phyloP scores from a whole-genome alignment of 2,797 vertebrate genomes.

The Eulemur albifrons region DNA sequence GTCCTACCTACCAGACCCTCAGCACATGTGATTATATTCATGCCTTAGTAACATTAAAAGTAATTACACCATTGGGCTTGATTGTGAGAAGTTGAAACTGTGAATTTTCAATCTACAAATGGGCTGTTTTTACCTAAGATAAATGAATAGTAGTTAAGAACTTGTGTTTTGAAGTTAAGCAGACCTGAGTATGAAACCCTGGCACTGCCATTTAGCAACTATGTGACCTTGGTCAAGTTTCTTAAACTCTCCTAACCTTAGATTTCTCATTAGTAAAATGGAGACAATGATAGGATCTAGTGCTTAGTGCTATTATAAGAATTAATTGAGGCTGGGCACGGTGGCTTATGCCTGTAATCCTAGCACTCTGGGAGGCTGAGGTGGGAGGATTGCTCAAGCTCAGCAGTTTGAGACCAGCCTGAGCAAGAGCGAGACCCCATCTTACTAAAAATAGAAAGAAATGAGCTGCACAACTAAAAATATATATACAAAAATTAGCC shows the following conservation, averaged over 20 bases:
- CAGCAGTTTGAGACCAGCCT: too few relatives aligned
- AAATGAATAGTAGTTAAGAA: not conserved
- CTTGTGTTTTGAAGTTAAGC: not conserved
- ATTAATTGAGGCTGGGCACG: not conserved
- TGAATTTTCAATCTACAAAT: not conserved
- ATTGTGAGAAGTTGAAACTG: not conserved
- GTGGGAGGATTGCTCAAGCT: too few relatives aligned
- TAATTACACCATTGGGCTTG: not conserved
- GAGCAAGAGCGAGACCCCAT: too few relatives aligned
- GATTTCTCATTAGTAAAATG: slow-evolving; percentile 21
- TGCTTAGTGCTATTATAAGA: not conserved
- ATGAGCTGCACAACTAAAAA: too few relatives aligned
- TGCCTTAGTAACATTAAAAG: not conserved
- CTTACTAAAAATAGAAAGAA: too few relatives aligned
- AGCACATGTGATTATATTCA: not conserved
- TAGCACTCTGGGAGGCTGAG: too few relatives aligned
- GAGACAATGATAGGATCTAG: not conserved
- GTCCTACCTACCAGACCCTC: not conserved
- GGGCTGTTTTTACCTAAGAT: not conserved
- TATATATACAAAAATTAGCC: too few relatives aligned
- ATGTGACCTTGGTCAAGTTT: not conserved
- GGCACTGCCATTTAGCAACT: not conserved
- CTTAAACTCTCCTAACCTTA: not conserved
- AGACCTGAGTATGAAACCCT: not conserved
- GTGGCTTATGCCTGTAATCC: too few relatives aligned